Percentiles rank a stretch among this genome's conserved stretches.
These are phyloP conservation scores for Macrotis lagotis DNA, from an alignment of 2,113 vertebrate species.

Conservation along the genomic window DNA sequence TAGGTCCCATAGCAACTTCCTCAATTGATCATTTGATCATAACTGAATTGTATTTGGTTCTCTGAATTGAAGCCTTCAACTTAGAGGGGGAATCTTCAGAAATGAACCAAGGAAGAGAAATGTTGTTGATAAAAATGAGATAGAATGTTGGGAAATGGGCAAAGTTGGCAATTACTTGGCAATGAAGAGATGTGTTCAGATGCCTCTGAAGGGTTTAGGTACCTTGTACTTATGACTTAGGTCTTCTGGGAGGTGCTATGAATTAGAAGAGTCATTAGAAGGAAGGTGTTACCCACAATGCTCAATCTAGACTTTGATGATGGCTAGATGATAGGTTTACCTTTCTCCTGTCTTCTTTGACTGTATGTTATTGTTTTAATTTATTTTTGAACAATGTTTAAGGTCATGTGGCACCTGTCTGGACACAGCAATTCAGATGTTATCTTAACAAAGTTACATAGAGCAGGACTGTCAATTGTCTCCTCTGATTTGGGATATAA, in stretches of 20 bases:
- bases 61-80: slow-evolving; percentile 73
- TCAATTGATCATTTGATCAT: slow-evolving; percentile 79
- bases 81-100: slow-evolving; percentile 77
- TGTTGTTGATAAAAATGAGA: slow-evolving; percentile 68
- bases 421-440: background rate
- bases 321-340: background rate
- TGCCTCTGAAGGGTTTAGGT: background rate
- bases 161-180: slow-evolving; percentile 38
- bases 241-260: background rate
- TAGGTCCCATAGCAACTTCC: slow-evolving; percentile 76
- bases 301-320: background rate
- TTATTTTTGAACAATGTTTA: background rate
- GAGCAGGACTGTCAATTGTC: background rate
- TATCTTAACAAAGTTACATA: background rate
- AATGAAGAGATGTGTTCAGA: background rate
- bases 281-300: background rate
- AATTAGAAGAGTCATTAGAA: background rate
- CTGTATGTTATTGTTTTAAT: background rate
- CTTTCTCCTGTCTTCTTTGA: slow-evolving; percentile 40
- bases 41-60: slow-evolving; percentile 79
- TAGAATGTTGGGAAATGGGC: slow-evolving; percentile 68
- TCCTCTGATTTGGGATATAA: background rate
- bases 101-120: slow-evolving; percentile 71
- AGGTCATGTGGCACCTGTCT: background rate
- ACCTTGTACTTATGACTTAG: background rate